phyloP scores from a whole-genome alignment of 2,888 invertebrate species.

The Agrochola macilenta region DNA sequence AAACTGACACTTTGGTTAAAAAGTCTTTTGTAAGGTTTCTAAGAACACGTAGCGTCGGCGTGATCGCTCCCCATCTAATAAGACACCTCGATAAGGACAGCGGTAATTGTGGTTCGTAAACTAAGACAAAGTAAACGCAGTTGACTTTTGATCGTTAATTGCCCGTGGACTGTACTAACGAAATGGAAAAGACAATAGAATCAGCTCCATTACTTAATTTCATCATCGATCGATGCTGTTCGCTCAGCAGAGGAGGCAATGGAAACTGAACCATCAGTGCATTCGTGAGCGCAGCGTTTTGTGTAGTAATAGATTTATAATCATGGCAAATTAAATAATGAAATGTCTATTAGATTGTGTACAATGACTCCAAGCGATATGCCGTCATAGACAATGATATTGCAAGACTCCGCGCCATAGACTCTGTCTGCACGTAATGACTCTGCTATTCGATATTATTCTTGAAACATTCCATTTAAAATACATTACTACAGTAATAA shows the following conservation, averaged over 20 bases:
- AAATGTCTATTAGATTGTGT: conserved; percentile 45
- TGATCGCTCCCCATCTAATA: conserved; percentile 75
- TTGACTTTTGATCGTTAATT: conserved; percentile 64
- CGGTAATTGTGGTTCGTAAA: conserved; percentile 72
- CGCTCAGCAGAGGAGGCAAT: conserved; percentile 31
- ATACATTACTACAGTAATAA: conserved; percentile 49
- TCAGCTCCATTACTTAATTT: conserved; percentile 49
- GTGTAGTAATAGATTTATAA: conserved; percentile 49
- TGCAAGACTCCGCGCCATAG: conserved; percentile 33
- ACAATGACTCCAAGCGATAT: conserved; percentile 35
- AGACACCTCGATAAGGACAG: conserved; percentile 73
- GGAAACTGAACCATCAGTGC: conserved; percentile 24
- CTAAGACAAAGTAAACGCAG: conserved; percentile 69
- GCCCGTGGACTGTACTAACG: conserved; percentile 45
- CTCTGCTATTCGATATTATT: conserved; percentile 21
- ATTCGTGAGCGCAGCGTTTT: conserved; percentile 3
- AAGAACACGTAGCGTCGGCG: conserved; percentile 78
- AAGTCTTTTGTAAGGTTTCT: conserved; percentile 83
- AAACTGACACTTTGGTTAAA: conserved; percentile 84
- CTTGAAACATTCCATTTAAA: conserved; percentile 59
- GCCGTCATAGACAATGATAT: conserved; percentile 42
- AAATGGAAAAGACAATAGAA: conserved; percentile 62
- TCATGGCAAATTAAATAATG: conserved; percentile 57
- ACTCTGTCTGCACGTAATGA: conserved; percentile 28
- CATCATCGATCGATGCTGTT: conserved; percentile 27